A percentile compares a stretch with the other conserved stretches of the same genome.
Conservation (phyloP, 2,113 vertebrate genomes). For the Pelobates fuscus region DNA sequence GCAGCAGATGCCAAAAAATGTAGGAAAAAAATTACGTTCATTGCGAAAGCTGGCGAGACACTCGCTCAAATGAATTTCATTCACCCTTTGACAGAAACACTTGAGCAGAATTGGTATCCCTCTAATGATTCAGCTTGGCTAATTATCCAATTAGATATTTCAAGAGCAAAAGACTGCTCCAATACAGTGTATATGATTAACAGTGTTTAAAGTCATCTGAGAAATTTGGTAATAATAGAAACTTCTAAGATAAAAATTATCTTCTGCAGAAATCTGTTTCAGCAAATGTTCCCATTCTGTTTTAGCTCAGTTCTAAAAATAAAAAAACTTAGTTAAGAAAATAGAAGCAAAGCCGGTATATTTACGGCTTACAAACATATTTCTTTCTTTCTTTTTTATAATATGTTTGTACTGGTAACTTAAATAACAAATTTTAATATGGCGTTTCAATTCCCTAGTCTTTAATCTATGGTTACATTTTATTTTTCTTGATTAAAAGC, state of each 20-base stretch:
- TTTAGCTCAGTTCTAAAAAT: conserved; percentile 48
- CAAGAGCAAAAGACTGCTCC: conserved; percentile 64
- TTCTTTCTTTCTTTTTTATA: conserved; percentile 6
- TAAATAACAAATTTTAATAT: conserved; percentile 59
- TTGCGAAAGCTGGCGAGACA: conserved; percentile 63
- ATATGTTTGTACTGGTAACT: conserved; percentile 51
- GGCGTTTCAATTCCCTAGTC: conserved; percentile 60
- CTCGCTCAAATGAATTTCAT: conserved; percentile 71
- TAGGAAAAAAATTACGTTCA: conserved; percentile 68
- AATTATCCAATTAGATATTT: conserved; percentile 83
- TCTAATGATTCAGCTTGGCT: conserved; percentile 76
- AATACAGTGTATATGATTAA: conserved; percentile 61
- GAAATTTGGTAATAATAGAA: conserved; percentile 64
- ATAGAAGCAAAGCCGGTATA: conserved; percentile 18
- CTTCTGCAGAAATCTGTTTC: conserved; percentile 54
- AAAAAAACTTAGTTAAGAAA: conserved; percentile 38
- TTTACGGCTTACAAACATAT: not conserved
- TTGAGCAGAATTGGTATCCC: conserved; percentile 66
- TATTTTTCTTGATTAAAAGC: conserved; percentile 79
- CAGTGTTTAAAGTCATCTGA: conserved; percentile 69
- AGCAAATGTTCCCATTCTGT: conserved; percentile 44
- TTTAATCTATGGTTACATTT: conserved; percentile 70
- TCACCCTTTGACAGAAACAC: conserved; percentile 79
- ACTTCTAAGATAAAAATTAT: conserved; percentile 65
- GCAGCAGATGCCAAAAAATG: conserved; percentile 65